A percentile compares a stretch with the other conserved stretches of the same genome.
phyloP scores from a whole-genome alignment of 2,113 vertebrate species.

The Paralichthys olivaceus region DNA sequence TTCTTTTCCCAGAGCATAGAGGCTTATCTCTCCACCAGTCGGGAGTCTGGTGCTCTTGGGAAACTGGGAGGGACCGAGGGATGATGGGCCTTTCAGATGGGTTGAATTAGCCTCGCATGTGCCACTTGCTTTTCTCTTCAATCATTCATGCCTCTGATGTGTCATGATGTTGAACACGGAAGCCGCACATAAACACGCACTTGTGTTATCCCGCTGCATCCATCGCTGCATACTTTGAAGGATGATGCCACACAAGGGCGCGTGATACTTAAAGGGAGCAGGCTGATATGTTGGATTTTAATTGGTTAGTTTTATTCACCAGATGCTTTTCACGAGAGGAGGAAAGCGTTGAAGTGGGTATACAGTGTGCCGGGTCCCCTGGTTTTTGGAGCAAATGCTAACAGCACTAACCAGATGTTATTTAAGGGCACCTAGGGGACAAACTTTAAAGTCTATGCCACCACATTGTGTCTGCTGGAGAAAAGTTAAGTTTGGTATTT shows the following conservation, averaged over 20 bases:
- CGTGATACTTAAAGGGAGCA: not conserved
- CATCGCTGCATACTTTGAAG: not conserved
- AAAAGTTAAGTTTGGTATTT: conserved; percentile 42
- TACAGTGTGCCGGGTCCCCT: conserved; percentile 25
- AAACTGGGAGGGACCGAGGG: conserved; percentile 26
- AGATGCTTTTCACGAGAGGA: conserved; percentile 35
- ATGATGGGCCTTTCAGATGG: conserved; percentile 44
- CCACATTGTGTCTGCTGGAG: conserved; percentile 27
- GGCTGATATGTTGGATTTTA: conserved; percentile 36
- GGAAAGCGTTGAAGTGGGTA: not conserved
- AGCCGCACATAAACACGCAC: conserved; percentile 13
- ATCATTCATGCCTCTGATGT: conserved; percentile 51
- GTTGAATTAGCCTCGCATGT: conserved; percentile 39
- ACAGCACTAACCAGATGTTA: conserved; percentile 62
- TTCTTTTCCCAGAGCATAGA: conserved; percentile 27
- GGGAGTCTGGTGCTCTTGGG: conserved; percentile 47
- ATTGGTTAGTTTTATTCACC: conserved; percentile 51
- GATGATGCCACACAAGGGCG: not conserved
- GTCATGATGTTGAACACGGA: conserved; percentile 34
- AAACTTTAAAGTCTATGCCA: conserved; percentile 39
- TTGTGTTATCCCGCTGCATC: not conserved
- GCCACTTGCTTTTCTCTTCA: conserved; percentile 42
- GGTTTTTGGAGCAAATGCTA: conserved; percentile 60
- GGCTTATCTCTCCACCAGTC: conserved; percentile 61
- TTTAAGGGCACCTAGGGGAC: conserved; percentile 53